These are phyloP conservation scores for Archips xylosteana DNA, from an alignment of 2,888 invertebrate species.

Conservation along the genomic window DNA sequence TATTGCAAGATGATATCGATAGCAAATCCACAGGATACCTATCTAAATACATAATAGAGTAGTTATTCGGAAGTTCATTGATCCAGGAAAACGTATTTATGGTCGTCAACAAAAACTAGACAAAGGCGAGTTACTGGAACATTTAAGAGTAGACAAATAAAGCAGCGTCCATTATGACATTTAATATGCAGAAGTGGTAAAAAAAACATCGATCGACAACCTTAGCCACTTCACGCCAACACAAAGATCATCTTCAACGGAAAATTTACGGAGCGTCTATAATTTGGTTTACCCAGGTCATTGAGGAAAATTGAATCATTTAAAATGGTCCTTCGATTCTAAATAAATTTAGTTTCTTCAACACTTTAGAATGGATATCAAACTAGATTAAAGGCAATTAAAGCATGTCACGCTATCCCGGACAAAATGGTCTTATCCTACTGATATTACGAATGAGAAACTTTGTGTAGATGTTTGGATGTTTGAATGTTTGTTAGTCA, in stretches of 20 bases:
- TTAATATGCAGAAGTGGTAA: not conserved
- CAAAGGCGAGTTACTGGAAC: slow-evolving; percentile 36
- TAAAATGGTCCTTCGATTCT: not conserved
- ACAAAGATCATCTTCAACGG: not conserved
- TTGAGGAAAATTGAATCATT: slow-evolving; percentile 1
- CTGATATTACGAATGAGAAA: no score
- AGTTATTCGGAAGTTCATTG: slow-evolving; percentile 26
- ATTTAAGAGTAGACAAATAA: slow-evolving; percentile 28
- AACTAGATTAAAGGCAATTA: not conserved
- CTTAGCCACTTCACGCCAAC: not conserved
- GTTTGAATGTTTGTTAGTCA: no score
- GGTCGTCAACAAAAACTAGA: slow-evolving; percentile 38
- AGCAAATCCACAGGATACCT: not conserved
- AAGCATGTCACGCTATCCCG: not conserved
- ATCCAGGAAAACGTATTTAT: slow-evolving; percentile 35
- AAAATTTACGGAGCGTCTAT: slow-evolving; percentile 8
- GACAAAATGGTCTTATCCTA: no score
- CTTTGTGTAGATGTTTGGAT: no score
- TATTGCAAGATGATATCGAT: not conserved
- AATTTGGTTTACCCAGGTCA: not conserved
- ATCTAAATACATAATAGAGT: slow-evolving; percentile 5
- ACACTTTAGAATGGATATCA: not conserved
- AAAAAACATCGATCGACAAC: not conserved
- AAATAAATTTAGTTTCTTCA: not conserved
- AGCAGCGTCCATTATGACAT: slow-evolving; percentile 9